Percentiles rank a stretch among this genome's conserved stretches.
Evolutionary conservation across 30 jellyfish, hydroid and myxozoan genomes (phyloP).

Genomic region (Catostylus mosaicus): DNA sequence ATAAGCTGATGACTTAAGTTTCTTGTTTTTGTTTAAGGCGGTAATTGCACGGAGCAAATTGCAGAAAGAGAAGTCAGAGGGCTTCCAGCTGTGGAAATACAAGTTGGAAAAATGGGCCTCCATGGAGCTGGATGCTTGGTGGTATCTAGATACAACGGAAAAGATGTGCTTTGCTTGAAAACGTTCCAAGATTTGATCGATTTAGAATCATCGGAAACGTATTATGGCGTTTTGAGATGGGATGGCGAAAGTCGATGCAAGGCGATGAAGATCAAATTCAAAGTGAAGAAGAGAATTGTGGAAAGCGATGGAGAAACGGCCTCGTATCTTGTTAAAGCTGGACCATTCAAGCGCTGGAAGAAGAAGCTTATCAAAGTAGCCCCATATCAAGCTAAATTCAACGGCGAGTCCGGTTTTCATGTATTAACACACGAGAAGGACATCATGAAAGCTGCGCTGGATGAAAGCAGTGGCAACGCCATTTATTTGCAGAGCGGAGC

Average conservation of each 20-base stretch:
- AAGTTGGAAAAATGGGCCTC: not conserved
- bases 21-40: no score
- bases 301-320: slow-evolving; percentile 9
- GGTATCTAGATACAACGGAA: not conserved
- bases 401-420: not conserved
- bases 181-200: not conserved
- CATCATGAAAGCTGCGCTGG: not conserved
- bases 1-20: no score
- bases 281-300: not conserved
- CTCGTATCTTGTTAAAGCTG: not conserved
- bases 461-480: no score
- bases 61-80: no score
- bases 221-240: slow-evolving; percentile 3
- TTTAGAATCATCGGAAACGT: not conserved
- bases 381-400: not conserved
- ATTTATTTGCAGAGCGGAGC: not conserved
- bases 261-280: not conserved
- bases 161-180: not conserved
- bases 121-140: slow-evolving; percentile 3
- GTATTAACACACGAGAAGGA: not conserved
- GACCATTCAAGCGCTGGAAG: not conserved
- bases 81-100: not conserved
- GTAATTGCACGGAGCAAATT: no score
- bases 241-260: not conserved
- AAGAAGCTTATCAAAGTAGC: not conserved